Base-by-base conservation (phyloP, 2,113 vertebrate genomes). In the Nibea albiflora region DNA sequence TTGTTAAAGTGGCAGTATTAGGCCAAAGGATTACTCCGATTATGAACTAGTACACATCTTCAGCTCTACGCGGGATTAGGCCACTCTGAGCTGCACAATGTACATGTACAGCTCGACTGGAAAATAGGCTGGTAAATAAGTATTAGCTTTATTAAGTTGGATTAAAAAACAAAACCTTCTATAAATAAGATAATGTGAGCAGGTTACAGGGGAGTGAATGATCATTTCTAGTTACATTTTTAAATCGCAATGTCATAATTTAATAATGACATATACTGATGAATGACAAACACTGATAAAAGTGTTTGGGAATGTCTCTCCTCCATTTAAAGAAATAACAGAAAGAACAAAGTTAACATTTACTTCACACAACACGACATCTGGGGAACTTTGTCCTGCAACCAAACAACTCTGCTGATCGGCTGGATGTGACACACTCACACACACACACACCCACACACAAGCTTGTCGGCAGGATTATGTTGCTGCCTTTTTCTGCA, bases 1-100 rank as follows among this genome's bases (percentile, higher is more conserved):
- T 80, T n/a, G 77, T 71, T 87, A 92, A 89, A 89, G 83, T 78
- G 65, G 73, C 66, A 89, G 86, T 24, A 87, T 91, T 85, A 92
- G 73, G 77, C 81, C 75, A 75, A 85, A 79, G 82, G 85, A 88
- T 93, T 85, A 90, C 50, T 52, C 78, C 80, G 80, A 85, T 84
- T 83, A 84, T 61, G 22, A 83, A 54, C 64, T 63, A 14, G 66
- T 66, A 47, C 31, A 79, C 47, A 72, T 78, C 53, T 16, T 66
- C 65, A 80, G 58, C 15, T 75, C 67, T n/a, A 42, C 53, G 28
- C 14, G 2, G 73, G 62, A 89, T 87, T 90, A 85, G 35, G 52
- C 72, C 1, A n/a, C 64, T 80, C 64, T 1, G 61, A 78, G 49
- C 50, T 42, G 12, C 57, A 61, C 68, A 49, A 42, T 16, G 16